Evolutionary conservation across 30 jellyfish, hydroid and myxozoan genomes (phyloP).

Genomic region (Sanderia malayensis): DNA sequence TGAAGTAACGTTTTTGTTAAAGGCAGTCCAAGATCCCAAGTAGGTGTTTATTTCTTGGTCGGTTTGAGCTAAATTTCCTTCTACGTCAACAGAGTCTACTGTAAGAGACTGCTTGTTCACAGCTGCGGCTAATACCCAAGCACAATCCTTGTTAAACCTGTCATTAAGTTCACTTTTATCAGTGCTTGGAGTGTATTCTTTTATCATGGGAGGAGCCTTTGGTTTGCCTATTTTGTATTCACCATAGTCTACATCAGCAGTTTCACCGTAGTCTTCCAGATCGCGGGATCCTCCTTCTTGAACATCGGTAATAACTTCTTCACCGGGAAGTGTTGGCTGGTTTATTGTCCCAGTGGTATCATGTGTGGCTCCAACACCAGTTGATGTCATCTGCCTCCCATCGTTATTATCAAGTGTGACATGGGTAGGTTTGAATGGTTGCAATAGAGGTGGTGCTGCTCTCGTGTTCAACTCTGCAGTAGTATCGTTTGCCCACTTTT

Average conservation of each 20-base stretch:
- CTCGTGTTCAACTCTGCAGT: constrained; percentile 14
- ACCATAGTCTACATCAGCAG: constrained; percentile 19
- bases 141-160: constrained; percentile 12
- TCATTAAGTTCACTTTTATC: constrained; percentile 15
- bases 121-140: constrained; percentile 24
- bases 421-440: constrained; percentile 16
- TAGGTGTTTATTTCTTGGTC: constrained; percentile 17
- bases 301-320: constrained; percentile 1
- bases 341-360: constrained; percentile 13
- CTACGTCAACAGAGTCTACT: constrained; percentile 11
- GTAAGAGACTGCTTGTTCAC: background rate
- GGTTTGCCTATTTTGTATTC: constrained; percentile 21
- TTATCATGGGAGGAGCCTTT: constrained; percentile 25
- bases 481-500: constrained; percentile 16
- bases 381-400: constrained; percentile 21
- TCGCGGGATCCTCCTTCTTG: constrained; percentile 11
- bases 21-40: constrained; percentile 16
- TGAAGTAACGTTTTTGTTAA: constrained; percentile 14
- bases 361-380: constrained; percentile 11
- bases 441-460: constrained; percentile 20
- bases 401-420: constrained; percentile 16
- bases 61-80: constrained; percentile 2
- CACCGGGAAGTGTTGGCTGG: constrained; percentile 16
- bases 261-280: constrained; percentile 9
- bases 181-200: constrained; percentile 22